These are phyloP conservation scores for Caenorhabditis doughertyi DNA, from an alignment of 2,888 invertebrate genomes.

Conservation along the genomic window DNA sequence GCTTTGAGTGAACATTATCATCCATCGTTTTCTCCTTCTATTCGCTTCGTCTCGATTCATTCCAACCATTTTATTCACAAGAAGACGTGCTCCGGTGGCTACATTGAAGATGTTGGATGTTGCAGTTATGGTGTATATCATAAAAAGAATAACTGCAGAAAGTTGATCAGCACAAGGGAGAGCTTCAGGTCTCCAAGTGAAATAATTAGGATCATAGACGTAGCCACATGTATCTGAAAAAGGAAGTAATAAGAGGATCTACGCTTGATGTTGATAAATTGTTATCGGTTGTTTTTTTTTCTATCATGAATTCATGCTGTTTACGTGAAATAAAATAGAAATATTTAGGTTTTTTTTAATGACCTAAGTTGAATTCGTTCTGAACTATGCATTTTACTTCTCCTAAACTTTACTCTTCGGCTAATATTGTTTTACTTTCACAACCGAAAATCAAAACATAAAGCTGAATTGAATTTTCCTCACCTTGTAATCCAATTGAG, in stretches of 20 bases:
- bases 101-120: slow-evolving; percentile 39
- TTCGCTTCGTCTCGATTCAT: slow-evolving; percentile 33
- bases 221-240: slow-evolving; percentile 36
- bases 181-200: slow-evolving; percentile 40
- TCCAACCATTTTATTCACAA: slow-evolving; percentile 41
- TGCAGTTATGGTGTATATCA: slow-evolving; percentile 35
- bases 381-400: neutral
- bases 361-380: no score
- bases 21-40: slow-evolving; percentile 38
- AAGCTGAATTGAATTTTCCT: neutral
- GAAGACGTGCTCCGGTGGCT: slow-evolving; percentile 29
- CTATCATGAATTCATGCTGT: no score
- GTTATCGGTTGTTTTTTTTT: no score
- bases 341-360: no score
- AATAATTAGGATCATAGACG: slow-evolving; percentile 42
- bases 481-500: slow-evolving; percentile 44
- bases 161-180: slow-evolving; percentile 11
- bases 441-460: no score
- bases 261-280: no score
- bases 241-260: no score
- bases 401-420: neutral
- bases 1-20: slow-evolving; percentile 49
- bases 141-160: slow-evolving; percentile 12
- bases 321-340: no score
- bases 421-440: neutral